These are phyloP conservation scores for Drosophila insularis DNA, from an alignment of 1,140 invertebrate genomes.

Conservation along the genomic window DNA sequence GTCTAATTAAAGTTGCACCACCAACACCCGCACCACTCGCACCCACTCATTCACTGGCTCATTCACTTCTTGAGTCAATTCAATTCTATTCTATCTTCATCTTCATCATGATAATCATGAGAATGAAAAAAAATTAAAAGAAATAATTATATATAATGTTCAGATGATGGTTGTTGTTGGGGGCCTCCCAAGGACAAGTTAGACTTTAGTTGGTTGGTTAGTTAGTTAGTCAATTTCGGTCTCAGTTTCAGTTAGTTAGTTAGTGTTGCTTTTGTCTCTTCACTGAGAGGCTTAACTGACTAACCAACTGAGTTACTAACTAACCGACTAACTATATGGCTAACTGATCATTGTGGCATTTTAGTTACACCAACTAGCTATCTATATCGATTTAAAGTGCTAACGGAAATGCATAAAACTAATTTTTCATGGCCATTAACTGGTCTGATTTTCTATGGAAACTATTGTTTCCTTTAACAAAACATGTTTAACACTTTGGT, in stretches of 20 bases:
- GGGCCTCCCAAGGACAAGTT: conserved; percentile 58
- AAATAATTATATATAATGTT: conserved; percentile 76
- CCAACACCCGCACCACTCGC: conserved; percentile 24
- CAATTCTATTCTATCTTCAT: conserved; percentile 35
- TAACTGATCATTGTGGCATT: conserved; percentile 58
- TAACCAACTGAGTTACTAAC: conserved; percentile 24
- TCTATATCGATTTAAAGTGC: background rate
- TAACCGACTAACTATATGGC: conserved; percentile 37
- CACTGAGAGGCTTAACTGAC: background rate
- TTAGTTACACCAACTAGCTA: background rate
- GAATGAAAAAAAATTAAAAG: conserved; percentile 52
- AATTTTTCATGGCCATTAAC: background rate
- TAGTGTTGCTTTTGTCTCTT: conserved; percentile 32
- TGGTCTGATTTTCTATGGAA: background rate
- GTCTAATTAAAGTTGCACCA: conserved; percentile 45
- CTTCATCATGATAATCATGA: conserved; percentile 43
- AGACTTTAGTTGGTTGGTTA: conserved; percentile 41
- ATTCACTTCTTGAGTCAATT: conserved; percentile 1
- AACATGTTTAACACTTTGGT: too few relatives aligned
- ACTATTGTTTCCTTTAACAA: too few relatives aligned
- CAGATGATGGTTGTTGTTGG: conserved; percentile 27
- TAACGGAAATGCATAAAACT: conserved; percentile 5
- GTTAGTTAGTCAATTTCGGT: conserved; percentile 53
- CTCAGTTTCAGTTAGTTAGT: conserved; percentile 58
- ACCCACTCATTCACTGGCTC: background rate